Conservation (phyloP, 2,113 vertebrate genomes). For the Ploceus nigricollis region DNA sequence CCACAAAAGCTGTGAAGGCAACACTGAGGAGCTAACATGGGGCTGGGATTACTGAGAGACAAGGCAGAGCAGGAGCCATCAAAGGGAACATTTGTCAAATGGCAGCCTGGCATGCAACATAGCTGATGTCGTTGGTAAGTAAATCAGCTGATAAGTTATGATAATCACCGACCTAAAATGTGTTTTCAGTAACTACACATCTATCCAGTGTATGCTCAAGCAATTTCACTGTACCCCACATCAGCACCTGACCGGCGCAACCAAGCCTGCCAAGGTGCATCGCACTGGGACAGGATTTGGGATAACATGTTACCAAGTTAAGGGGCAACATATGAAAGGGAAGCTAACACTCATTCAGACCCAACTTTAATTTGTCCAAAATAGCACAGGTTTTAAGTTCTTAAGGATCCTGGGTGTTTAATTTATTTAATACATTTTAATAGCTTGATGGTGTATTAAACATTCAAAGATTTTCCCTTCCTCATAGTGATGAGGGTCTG, state of each 20-base stretch:
- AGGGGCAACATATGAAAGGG: neutral
- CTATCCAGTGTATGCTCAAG: neutral
- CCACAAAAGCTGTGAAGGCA: neutral
- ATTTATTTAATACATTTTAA: conserved; percentile 10
- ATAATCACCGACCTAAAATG: neutral
- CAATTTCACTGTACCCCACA: neutral
- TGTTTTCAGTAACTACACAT: neutral
- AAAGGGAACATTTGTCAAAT: neutral
- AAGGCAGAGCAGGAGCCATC: neutral
- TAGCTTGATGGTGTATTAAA: neutral
- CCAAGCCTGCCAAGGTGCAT: neutral
- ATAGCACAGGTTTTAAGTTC: neutral
- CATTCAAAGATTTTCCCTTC: neutral
- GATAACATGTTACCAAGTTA: neutral
- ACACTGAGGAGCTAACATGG: neutral
- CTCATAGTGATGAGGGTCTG: neutral
- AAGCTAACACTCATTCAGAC: neutral
- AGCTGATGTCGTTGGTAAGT: neutral
- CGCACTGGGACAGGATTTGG: neutral
- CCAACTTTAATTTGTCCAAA: neutral
- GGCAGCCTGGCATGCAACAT: neutral
- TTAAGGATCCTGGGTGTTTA: neutral
- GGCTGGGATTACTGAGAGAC: rapidly evolving
- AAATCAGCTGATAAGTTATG: neutral
- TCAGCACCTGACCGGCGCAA: neutral